phyloP scores from a whole-genome alignment of 2,888 invertebrate genomes.

The Xestoiulus laeticollis region DNA sequence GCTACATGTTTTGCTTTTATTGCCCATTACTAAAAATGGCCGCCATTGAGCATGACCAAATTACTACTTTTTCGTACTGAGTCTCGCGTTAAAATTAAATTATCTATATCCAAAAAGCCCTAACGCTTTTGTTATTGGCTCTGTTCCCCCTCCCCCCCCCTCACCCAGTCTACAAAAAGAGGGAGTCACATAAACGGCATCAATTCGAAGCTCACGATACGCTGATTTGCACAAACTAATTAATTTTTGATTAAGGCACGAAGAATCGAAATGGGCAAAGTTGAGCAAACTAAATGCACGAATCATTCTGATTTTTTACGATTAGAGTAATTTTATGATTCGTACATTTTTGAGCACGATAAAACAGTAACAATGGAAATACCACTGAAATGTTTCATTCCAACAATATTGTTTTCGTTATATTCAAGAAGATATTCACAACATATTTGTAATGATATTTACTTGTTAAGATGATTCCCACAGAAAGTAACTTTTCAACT shows the following conservation, averaged over 20 bases:
- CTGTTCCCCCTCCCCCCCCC: no score
- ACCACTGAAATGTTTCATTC: background rate
- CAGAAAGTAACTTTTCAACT: no score
- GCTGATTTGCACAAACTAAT: conserved; percentile 26
- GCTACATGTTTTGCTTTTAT: conserved; percentile 14
- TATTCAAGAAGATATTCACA: no score
- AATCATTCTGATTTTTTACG: background rate
- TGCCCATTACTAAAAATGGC: conserved; percentile 6
- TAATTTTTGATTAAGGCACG: background rate
- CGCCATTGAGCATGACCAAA: conserved; percentile 26
- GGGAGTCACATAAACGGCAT: background rate
- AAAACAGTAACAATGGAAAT: background rate
- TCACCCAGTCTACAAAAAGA: background rate
- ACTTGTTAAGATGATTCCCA: no score
- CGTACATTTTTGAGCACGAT: background rate
- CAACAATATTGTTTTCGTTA: background rate
- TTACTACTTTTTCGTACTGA: background rate
- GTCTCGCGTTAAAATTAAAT: conserved; percentile 16
- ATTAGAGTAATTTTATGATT: background rate
- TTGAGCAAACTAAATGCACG: background rate
- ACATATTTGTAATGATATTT: no score
- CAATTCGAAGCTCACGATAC: background rate
- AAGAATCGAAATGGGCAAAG: background rate
- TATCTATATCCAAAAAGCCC: background rate
- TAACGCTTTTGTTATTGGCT: background rate